phyloP scores from a whole-genome alignment of 2,113 vertebrate species.

The Nothocercus julius region DNA sequence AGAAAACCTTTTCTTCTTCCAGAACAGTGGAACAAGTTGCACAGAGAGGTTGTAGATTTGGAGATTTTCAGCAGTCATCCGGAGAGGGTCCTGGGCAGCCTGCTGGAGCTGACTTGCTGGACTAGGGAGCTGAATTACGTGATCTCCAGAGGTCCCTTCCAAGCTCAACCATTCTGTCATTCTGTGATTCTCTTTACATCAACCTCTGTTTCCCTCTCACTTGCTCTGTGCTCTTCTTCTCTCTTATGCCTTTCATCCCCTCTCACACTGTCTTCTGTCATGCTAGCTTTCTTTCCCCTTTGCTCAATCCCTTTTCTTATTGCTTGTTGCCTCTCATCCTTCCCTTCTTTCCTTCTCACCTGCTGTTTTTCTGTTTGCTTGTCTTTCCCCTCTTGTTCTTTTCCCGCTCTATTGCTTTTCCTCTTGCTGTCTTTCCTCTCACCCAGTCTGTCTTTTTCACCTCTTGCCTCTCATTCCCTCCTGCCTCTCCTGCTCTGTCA shows the following conservation, averaged over 20 bases:
- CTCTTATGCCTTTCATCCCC: neutral
- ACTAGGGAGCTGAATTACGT: too few species aligned
- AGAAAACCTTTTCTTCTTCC: neutral
- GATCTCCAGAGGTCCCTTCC: too few species aligned
- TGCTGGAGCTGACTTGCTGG: too few species aligned
- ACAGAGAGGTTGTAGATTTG: too few species aligned
- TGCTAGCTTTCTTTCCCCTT: neutral
- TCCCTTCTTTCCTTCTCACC: neutral
- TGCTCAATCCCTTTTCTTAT: neutral
- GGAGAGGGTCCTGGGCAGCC: too few species aligned
- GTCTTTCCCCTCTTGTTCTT: neutral
- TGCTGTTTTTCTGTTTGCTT: neutral
- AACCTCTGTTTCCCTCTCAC: neutral
- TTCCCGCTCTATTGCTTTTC: neutral
- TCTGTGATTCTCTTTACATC: neutral
- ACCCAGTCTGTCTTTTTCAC: neutral
- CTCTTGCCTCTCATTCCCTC: neutral
- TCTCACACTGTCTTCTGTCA: neutral
- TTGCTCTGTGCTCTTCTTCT: too few species aligned
- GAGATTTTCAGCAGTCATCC: too few species aligned
- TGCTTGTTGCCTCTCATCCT: neutral
- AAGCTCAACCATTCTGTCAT: too few species aligned
- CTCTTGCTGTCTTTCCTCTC: neutral
- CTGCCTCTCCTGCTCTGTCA: neutral
- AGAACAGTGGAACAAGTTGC: too few species aligned